Percentiles rank a stretch among this genome's conserved stretches.
Evolutionary conservation across 2,888 invertebrate species (phyloP).

Genomic region (Mesorhabditis spiculigera): DNA sequence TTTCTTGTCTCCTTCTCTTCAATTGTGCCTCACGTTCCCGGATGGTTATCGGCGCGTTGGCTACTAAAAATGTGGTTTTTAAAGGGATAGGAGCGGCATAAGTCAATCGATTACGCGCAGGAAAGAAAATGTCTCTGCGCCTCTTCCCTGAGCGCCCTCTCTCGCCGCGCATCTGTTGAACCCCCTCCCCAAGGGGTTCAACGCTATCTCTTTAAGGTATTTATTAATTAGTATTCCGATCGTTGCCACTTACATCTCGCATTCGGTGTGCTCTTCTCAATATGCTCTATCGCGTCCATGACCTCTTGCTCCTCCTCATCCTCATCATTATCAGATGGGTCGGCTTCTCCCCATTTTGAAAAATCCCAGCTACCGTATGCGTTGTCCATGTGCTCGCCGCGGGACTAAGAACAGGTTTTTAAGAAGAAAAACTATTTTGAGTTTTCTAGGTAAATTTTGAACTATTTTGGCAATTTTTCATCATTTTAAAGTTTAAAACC

Average conservation of each 20-base stretch:
- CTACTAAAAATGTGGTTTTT: not conserved
- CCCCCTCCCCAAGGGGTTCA: no score
- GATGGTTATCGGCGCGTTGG: not conserved
- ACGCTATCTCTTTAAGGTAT: no score
- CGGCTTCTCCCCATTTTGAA: constrained; percentile 3
- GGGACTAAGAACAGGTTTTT: not conserved
- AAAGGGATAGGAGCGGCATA: no score
- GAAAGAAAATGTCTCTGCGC: no score
- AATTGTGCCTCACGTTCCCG: not conserved
- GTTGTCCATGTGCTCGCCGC: constrained; percentile 5
- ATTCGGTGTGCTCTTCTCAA: constrained; percentile 2
- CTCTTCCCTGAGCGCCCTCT: no score
- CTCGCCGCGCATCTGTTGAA: no score
- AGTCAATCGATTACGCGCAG: no score
- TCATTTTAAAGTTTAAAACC: not conserved
- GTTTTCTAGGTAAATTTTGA: no score
- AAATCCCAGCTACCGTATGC: constrained; percentile 5
- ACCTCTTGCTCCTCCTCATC: not conserved
- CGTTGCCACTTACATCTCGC: not conserved
- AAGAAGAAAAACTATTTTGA: not conserved
- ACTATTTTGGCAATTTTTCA: not conserved
- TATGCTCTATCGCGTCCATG: not conserved
- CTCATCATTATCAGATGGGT: not conserved
- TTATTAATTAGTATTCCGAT: no score
- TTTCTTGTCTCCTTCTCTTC: constrained; percentile 1